These are phyloP conservation scores for Drosophila fungiperda DNA, from an alignment of 2,888 invertebrate species.

Conservation along the genomic window DNA sequence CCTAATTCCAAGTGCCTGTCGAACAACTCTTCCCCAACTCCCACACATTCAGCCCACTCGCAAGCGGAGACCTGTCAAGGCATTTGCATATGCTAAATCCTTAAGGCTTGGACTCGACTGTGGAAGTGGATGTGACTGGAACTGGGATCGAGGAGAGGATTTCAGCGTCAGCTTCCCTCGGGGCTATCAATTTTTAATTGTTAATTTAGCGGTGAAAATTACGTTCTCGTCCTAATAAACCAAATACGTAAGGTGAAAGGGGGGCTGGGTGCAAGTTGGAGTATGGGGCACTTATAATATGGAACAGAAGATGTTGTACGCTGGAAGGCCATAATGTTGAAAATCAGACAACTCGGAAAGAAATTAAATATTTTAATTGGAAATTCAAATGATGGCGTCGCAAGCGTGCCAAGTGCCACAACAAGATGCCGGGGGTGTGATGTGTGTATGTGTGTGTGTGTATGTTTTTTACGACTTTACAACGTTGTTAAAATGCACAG, in stretches of 20 bases:
- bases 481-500: slow-evolving; percentile 76
- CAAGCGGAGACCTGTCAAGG: too few relatives aligned
- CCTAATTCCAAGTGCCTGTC: slow-evolving; percentile 16
- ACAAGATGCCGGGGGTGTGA: not conserved
- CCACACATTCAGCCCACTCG: not conserved
- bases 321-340: slow-evolving; percentile 30
- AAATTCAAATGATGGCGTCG: slow-evolving; percentile 71
- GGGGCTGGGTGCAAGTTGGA: not conserved
- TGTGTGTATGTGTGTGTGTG: slow-evolving; percentile 13
- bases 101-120: slow-evolving; percentile 19
- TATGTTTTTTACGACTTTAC: slow-evolving; percentile 76
- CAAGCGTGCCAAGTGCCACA: slow-evolving; percentile 28
- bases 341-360: slow-evolving; percentile 76
- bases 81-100: slow-evolving; percentile 57
- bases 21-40: not conserved
- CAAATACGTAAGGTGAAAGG: slow-evolving; percentile 7
- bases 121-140: slow-evolving; percentile 1
- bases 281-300: slow-evolving; percentile 23
- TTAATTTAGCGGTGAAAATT: slow-evolving; percentile 80
- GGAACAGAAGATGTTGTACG: slow-evolving; percentile 37
- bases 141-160: not conserved
- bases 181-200: slow-evolving; percentile 81
- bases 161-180: slow-evolving; percentile 39
- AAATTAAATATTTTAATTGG: slow-evolving; percentile 82
- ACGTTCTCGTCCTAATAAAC: slow-evolving; percentile 66